A percentile compares a stretch with the other conserved stretches of the same genome.
These are phyloP conservation scores for Ctenopoma kingsleyae DNA, from an alignment of 2,797 vertebrate genomes.

Conservation along the genomic window DNA sequence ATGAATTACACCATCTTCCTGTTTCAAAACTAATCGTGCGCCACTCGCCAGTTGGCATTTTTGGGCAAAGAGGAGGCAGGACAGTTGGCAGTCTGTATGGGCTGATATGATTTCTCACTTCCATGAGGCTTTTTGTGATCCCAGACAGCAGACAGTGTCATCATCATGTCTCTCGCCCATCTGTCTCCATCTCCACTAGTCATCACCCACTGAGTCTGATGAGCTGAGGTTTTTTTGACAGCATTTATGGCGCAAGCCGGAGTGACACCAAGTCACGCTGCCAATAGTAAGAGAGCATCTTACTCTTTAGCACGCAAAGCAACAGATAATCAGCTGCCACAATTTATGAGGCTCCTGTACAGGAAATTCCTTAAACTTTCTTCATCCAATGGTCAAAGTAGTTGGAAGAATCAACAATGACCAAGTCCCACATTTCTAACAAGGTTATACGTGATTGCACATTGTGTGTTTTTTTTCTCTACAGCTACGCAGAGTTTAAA, in stretches of 20 bases:
- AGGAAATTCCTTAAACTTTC: constrained; percentile 18
- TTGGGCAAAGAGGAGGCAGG: constrained; percentile 71
- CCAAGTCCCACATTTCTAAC: constrained; percentile 6
- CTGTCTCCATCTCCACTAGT: constrained; percentile 80
- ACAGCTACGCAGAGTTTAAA: constrained; percentile 4
- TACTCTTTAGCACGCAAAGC: constrained; percentile 39
- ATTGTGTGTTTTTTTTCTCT: neutral
- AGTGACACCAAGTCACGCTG: constrained; percentile 73
- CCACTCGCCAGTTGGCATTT: constrained; percentile 73
- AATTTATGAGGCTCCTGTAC: constrained; percentile 16
- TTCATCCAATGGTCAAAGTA: constrained; percentile 16
- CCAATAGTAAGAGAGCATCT: constrained; percentile 58
- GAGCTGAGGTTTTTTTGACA: constrained; percentile 75
- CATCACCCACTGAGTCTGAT: constrained; percentile 76
- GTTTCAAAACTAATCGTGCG: constrained; percentile 52
- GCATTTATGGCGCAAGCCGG: constrained; percentile 68
- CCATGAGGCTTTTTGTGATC: constrained; percentile 82
- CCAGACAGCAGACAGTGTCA: constrained; percentile 85
- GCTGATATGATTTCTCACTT: constrained; percentile 82
- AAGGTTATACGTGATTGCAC: constrained; percentile 2
- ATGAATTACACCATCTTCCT: constrained; percentile 42
- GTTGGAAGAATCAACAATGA: constrained; percentile 3
- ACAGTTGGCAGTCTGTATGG: constrained; percentile 78
- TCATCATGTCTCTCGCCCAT: constrained; percentile 79
- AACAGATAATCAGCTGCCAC: constrained; percentile 30